Evolutionary conservation across 2,797 vertebrate genomes (phyloP).

Genomic region (Zenarchopterus dispar): DNA sequence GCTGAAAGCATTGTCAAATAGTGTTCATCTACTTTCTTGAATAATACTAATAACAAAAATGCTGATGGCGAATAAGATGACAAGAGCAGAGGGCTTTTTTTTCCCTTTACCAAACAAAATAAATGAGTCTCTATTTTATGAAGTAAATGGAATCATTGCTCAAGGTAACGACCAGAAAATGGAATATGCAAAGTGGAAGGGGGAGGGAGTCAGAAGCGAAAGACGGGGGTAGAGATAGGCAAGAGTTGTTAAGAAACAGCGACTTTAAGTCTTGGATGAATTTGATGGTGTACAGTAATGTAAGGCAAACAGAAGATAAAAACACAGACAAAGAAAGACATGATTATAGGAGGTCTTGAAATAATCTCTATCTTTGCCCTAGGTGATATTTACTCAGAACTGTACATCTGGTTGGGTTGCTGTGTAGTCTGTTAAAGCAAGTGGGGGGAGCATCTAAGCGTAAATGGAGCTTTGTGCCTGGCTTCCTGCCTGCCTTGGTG

Average conservation of each 20-base stretch:
- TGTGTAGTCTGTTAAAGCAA: conserved; percentile 83
- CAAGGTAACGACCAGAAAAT: conserved; percentile 86
- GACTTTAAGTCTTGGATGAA: conserved; percentile 37
- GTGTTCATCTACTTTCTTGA: conserved; percentile 48
- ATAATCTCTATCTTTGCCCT: conserved; percentile 51
- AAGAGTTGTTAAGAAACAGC: conserved; percentile 44
- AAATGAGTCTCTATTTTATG: conserved; percentile 70
- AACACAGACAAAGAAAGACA: conserved; percentile 17
- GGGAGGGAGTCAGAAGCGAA: conserved; percentile 52
- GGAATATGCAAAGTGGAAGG: conserved; percentile 83
- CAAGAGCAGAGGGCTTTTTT: conserved; percentile 32
- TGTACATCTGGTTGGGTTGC: conserved; percentile 84
- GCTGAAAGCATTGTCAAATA: conserved; percentile 64
- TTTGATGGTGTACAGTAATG: conserved; percentile 17
- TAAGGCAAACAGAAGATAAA: conserved; percentile 9
- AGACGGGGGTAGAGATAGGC: conserved; percentile 23
- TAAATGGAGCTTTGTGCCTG: conserved; percentile 87
- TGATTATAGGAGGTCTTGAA: conserved; percentile 40
- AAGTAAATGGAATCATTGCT: conserved; percentile 84
- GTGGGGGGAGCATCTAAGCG: conserved; percentile 72
- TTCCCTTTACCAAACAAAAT: conserved; percentile 43
- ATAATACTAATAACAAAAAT: conserved; percentile 65
- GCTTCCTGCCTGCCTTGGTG: conserved; percentile 74
- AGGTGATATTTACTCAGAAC: conserved; percentile 78
- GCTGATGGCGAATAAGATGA: conserved; percentile 68